These are phyloP conservation scores for Drosophila miranda DNA, from an alignment of 1,140 invertebrate species.

Conservation along the genomic window DNA sequence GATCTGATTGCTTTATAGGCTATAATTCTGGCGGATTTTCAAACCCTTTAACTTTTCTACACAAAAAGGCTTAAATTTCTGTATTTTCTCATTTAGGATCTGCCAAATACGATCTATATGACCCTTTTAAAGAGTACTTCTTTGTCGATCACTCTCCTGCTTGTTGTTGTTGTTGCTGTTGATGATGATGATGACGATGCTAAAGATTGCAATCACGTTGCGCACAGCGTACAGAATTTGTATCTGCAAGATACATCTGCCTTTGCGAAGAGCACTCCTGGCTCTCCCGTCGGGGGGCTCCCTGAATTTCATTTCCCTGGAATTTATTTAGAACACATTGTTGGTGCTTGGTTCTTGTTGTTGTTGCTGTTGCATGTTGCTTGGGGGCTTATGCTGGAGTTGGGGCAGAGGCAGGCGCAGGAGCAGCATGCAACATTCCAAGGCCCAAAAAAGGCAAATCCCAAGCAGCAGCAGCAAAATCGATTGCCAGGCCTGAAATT, in stretches of 20 bases:
- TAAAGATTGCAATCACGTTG: conserved; percentile 79
- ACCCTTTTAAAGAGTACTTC: not conserved
- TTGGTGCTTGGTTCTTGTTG: conserved; percentile 42
- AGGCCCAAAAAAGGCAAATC: conserved; percentile 77
- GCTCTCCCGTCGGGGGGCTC: conserved; percentile 18
- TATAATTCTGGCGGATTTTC: too few species aligned
- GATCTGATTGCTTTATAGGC: too few species aligned
- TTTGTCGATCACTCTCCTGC: conserved; percentile 5
- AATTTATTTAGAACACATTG: conserved; percentile 81
- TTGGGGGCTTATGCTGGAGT: conserved; percentile 24
- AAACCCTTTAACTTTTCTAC: too few species aligned
- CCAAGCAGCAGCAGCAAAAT: conserved; percentile 48
- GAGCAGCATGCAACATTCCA: conserved; percentile 62
- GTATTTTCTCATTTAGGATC: too few species aligned
- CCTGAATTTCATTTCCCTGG: conserved; percentile 71
- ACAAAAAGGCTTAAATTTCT: too few species aligned
- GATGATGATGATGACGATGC: conserved; percentile 70
- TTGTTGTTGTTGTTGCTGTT: conserved; percentile 33
- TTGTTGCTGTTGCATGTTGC: conserved; percentile 35
- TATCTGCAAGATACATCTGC: conserved; percentile 73
- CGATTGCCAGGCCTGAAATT: conserved; percentile 61
- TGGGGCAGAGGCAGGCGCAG: conserved; percentile 22
- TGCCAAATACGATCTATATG: too few species aligned
- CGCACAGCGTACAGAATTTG: conserved; percentile 71
- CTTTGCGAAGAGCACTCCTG: conserved; percentile 23